Evolutionary conservation across 1,140 invertebrate genomes (phyloP).

Genomic region (Tigriopus japonicus): DNA sequence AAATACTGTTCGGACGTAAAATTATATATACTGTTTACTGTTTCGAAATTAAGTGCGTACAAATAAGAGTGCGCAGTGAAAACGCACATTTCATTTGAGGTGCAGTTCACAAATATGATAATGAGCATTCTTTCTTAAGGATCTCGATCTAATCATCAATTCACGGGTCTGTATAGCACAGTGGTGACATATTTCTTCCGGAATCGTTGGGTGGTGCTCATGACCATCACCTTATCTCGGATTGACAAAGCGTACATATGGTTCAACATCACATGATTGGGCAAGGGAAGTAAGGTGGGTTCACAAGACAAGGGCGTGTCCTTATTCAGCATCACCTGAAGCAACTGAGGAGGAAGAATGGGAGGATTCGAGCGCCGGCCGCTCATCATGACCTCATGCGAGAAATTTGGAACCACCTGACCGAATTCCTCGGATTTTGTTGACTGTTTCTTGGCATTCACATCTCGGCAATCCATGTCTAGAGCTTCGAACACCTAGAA

Average conservation of each 20-base stretch:
- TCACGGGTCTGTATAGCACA: constrained; percentile 76
- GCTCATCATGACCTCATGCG: background rate
- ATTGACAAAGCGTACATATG: constrained; percentile 98
- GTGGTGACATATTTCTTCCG: constrained; percentile 99
- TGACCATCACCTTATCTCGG: constrained; percentile 97
- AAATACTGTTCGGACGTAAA: too few species aligned
- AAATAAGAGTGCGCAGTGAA: too few species aligned
- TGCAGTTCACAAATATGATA: too few species aligned
- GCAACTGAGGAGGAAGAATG: constrained; percentile 82
- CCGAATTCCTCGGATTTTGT: constrained; percentile 20
- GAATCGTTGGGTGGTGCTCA: constrained; percentile 85
- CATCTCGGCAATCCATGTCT: constrained; percentile 39
- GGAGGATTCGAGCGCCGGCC: constrained; percentile 41
- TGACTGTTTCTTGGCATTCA: background rate
- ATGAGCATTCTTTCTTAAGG: too few species aligned
- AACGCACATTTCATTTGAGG: too few species aligned
- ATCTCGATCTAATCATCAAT: background rate
- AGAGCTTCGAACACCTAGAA: constrained; percentile 70
- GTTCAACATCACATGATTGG: constrained; percentile 98
- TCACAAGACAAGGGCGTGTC: constrained; percentile 51
- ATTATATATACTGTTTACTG: too few species aligned
- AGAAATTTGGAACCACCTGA: constrained; percentile 54
- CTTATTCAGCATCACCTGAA: constrained; percentile 97
- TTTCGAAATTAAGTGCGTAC: too few species aligned
- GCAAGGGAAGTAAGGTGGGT: constrained; percentile 91